Evolutionary conservation across 1,140 invertebrate species (phyloP).

Genomic region (Condylostylus longicornis): DNA sequence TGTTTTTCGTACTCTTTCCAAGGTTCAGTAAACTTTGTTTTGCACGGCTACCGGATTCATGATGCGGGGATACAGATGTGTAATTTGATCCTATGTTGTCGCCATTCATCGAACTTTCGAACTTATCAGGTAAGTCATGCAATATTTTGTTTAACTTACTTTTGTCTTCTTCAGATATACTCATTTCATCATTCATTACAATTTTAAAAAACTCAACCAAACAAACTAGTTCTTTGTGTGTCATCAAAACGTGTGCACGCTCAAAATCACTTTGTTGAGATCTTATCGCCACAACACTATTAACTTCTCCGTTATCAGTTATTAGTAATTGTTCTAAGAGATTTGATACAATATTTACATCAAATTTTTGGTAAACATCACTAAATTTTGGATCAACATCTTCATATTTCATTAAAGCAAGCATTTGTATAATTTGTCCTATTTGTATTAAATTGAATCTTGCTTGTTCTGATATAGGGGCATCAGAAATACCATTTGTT

Average conservation of each 20-base stretch:
- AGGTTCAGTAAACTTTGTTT: slow-evolving; percentile 23
- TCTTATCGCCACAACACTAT: slow-evolving; percentile 37
- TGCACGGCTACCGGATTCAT: slow-evolving; percentile 8
- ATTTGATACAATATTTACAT: slow-evolving; percentile 58
- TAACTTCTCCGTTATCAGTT: slow-evolving; percentile 38
- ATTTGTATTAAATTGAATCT: slow-evolving; percentile 87
- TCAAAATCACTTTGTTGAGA: slow-evolving; percentile 42
- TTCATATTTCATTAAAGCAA: slow-evolving; percentile 73
- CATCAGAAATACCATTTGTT: slow-evolving; percentile 86
- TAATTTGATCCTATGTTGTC: background rate
- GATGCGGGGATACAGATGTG: background rate
- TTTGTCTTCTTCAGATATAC: slow-evolving; percentile 21
- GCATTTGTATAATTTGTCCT: slow-evolving; percentile 78
- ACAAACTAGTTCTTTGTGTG: slow-evolving; percentile 46
- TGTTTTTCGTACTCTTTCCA: slow-evolving; percentile 27
- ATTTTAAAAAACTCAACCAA: slow-evolving; percentile 40
- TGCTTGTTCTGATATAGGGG: slow-evolving; percentile 79
- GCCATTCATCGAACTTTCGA: slow-evolving; percentile 8
- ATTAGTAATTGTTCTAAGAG: slow-evolving; percentile 53
- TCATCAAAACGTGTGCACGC: slow-evolving; percentile 49
- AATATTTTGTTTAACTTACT: slow-evolving; percentile 22
- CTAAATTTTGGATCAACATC: slow-evolving; percentile 53
- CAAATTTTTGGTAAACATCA: slow-evolving; percentile 62
- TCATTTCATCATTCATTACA: slow-evolving; percentile 17
- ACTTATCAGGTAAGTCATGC: slow-evolving; percentile 14